Conservation (phyloP, 2,888 invertebrate species). For the Dryococelus australis region DNA sequence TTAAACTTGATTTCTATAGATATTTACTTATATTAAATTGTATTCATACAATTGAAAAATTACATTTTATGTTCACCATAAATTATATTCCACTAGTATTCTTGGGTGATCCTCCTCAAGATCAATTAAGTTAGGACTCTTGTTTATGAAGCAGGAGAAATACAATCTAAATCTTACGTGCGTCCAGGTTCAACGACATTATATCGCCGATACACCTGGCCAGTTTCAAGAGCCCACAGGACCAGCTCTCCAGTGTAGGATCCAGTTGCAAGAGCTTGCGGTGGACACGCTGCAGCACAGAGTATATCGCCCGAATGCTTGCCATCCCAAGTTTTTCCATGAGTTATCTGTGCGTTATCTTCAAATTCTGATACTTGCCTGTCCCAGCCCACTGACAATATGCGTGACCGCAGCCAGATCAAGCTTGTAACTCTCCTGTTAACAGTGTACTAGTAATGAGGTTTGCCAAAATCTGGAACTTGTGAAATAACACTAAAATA, state of each 20-base stretch:
- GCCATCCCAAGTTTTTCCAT: slow-evolving; percentile 71
- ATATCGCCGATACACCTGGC: slow-evolving; percentile 69
- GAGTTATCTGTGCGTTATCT: slow-evolving; percentile 61
- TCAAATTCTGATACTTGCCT: slow-evolving; percentile 71
- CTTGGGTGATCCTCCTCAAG: no score
- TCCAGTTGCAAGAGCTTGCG: slow-evolving; percentile 76
- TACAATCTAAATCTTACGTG: slow-evolving; percentile 55
- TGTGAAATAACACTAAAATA: neutral
- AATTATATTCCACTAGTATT: no score
- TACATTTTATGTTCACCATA: no score
- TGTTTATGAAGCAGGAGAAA: no score
- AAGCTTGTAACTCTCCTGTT: slow-evolving; percentile 63
- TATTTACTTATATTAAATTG: no score
- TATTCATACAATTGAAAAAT: no score
- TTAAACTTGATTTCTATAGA: no score
- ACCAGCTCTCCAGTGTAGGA: slow-evolving; percentile 82
- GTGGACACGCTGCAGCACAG: slow-evolving; percentile 68
- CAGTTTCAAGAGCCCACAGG: slow-evolving; percentile 84
- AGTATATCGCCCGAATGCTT: slow-evolving; percentile 79
- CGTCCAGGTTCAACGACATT: slow-evolving; percentile 65
- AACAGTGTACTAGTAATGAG: neutral
- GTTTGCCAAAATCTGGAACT: neutral
- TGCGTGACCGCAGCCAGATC: slow-evolving; percentile 63
- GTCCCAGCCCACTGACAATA: slow-evolving; percentile 83
- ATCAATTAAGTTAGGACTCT: no score